phyloP scores from a whole-genome alignment of 2,113 vertebrate species.

The Sapajus apella region DNA sequence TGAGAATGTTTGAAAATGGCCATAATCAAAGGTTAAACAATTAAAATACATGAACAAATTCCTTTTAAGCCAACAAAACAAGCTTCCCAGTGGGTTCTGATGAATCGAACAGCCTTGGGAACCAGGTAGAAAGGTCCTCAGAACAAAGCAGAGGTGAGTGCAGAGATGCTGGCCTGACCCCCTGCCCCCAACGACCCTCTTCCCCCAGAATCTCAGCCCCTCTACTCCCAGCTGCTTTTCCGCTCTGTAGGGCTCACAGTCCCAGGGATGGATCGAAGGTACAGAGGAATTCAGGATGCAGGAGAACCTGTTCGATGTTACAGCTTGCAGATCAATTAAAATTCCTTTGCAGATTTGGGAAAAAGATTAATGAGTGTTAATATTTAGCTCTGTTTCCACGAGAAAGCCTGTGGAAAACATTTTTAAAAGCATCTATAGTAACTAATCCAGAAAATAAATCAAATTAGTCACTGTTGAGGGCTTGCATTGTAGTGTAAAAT shows the following conservation, averaged over 20 bases:
- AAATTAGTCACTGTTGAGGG: constrained; percentile 43
- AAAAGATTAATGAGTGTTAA: constrained; percentile 50
- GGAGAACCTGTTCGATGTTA: not conserved
- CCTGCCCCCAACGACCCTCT: rapidly evolving
- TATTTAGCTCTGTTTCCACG: constrained; percentile 49
- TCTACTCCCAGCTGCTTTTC: not conserved
- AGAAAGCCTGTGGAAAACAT: constrained; percentile 58
- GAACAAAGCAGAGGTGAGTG: not conserved
- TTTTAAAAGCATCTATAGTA: constrained; percentile 44
- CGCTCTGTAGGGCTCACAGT: not conserved
- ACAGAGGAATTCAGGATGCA: not conserved
- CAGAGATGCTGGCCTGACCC: not conserved
- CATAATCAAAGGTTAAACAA: not conserved
- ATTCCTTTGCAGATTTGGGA: not conserved
- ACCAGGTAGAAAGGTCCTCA: not conserved
- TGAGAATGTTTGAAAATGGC: not conserved
- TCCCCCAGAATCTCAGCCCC: rapidly evolving
- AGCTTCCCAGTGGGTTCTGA: not conserved
- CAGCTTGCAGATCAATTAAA: constrained; percentile 27
- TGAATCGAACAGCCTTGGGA: not conserved
- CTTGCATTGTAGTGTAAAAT: constrained; percentile 22
- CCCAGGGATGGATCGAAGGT: too few relatives aligned
- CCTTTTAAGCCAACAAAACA: not conserved
- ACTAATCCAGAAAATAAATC: constrained; percentile 55
- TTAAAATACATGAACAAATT: not conserved